Conservation (phyloP, 2,113 vertebrate species). For the Caloenas nicobarica region DNA sequence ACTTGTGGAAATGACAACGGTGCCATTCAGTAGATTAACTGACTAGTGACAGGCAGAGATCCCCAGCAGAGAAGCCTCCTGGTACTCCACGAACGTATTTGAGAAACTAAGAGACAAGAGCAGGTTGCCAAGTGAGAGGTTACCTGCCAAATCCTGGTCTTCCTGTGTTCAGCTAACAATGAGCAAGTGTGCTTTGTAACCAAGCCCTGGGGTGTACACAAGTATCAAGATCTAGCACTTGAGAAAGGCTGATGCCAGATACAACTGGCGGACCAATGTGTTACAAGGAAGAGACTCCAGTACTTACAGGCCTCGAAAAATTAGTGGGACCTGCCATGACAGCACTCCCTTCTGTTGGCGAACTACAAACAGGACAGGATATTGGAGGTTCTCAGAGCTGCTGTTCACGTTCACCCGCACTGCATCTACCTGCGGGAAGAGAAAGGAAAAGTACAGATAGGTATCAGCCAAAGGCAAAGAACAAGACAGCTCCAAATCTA, state of each 20-base stretch:
- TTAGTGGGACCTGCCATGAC: slow-evolving; percentile 82
- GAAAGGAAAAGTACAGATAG: not conserved
- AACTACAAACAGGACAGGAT: slow-evolving; percentile 80
- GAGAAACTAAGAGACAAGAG: not conserved
- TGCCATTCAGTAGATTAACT: not conserved
- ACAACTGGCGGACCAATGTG: not conserved
- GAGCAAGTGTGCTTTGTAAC: not conserved
- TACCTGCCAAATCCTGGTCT: not conserved
- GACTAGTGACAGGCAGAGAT: not conserved
- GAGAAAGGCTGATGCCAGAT: not conserved
- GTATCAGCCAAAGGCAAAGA: not conserved
- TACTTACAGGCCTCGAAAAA: slow-evolving; percentile 83
- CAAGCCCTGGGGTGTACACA: not conserved
- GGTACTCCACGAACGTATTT: not conserved
- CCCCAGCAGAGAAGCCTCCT: not conserved
- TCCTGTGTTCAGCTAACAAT: not conserved
- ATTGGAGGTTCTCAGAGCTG: slow-evolving; percentile 75
- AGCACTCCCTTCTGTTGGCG: slow-evolving; percentile 83
- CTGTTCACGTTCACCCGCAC: slow-evolving; percentile 78
- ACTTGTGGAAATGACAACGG: not conserved
- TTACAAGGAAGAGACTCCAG: not conserved
- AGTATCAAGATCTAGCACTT: not conserved
- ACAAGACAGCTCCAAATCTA: not conserved
- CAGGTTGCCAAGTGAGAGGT: not conserved
- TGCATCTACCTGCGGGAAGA: slow-evolving; percentile 69